Evolutionary conservation across 2,888 invertebrate genomes (phyloP).

Genomic region (Oxyteleia sp.): DNA sequence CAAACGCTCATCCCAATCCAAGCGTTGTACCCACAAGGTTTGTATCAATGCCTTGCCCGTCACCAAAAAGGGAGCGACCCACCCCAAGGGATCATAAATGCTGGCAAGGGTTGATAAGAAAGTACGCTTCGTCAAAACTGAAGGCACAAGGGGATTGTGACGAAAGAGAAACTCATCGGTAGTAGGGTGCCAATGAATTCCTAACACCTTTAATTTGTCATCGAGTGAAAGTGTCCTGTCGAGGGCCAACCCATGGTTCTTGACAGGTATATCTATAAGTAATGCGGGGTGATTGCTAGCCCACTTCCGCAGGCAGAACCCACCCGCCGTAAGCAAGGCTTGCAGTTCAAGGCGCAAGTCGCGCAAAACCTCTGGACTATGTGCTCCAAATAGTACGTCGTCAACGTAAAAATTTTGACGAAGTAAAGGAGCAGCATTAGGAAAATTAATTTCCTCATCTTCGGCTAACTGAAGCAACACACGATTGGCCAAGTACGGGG

Average conservation of each 20-base stretch:
- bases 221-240: background rate
- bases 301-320: slow-evolving; percentile 12
- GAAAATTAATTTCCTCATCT: background rate
- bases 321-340: no score
- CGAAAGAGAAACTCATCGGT: background rate
- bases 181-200: slow-evolving; percentile 2
- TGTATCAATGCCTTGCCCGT: background rate
- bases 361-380: background rate
- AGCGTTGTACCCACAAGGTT: background rate
- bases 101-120: background rate
- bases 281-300: slow-evolving; percentile 8
- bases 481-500: background rate
- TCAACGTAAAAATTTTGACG: slow-evolving; percentile 17
- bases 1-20: background rate
- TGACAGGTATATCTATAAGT: background rate
- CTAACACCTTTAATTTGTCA: slow-evolving; percentile 4
- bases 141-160: background rate
- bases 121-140: background rate
- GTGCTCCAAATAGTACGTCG: slow-evolving; percentile 23
- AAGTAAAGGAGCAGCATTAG: slow-evolving; percentile 3
- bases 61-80: background rate
- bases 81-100: background rate
- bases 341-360: background rate
- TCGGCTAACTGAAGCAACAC: background rate
- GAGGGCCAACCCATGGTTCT: slow-evolving; percentile 17